phyloP scores from a whole-genome alignment of 2,888 invertebrate genomes.

The Drosophila imparisetae region DNA sequence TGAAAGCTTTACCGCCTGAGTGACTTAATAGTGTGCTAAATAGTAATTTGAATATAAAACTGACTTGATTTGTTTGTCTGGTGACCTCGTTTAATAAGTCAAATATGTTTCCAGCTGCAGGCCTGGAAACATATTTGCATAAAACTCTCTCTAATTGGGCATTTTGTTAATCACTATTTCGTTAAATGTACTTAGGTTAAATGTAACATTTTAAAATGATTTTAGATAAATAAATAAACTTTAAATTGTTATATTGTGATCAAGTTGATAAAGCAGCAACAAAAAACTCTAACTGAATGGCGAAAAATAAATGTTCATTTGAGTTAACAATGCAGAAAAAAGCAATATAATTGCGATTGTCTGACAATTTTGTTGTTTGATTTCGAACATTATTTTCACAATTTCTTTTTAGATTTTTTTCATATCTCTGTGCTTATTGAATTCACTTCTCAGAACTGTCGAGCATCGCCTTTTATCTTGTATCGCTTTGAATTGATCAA shows the following conservation, averaged over 20 bases:
- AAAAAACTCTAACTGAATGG: not conserved
- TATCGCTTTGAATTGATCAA: constrained; percentile 4
- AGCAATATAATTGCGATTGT: not conserved
- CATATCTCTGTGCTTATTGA: not conserved
- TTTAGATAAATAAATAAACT: not conserved
- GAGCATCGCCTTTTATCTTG: not conserved
- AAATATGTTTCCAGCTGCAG: not conserved
- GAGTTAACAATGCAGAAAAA: not conserved
- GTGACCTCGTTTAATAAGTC: not conserved
- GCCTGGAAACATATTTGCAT: too few species aligned
- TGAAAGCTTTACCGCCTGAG: not conserved
- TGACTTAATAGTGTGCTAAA: not conserved
- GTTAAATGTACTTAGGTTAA: not conserved
- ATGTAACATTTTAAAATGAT: not conserved
- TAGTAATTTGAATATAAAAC: not conserved
- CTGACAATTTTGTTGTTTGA: constrained; percentile 16
- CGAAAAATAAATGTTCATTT: not conserved
- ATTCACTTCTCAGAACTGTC: constrained; percentile 2
- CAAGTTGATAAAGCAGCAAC: not conserved
- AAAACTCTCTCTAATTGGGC: too few species aligned
- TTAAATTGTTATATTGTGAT: not conserved
- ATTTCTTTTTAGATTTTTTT: constrained; percentile 10
- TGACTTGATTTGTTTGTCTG: not conserved
- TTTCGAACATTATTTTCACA: not conserved
- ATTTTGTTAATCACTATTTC: not conserved